phyloP scores from a whole-genome alignment of 2,113 vertebrate genomes.

The Psilopsiagon aurifrons region DNA sequence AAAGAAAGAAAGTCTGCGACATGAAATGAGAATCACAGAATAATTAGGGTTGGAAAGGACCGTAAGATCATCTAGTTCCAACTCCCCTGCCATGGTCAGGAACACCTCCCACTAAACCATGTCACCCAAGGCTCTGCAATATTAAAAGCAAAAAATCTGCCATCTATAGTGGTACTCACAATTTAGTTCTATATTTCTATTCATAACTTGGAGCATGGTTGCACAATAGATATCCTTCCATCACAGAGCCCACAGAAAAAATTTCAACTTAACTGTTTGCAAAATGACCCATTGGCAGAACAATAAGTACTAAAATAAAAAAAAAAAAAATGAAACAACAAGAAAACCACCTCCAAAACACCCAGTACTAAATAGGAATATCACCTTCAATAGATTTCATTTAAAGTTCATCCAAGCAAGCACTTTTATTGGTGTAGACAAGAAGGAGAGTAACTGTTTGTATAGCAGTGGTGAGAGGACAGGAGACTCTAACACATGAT shows the following conservation, averaged over 20 bases:
- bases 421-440: background rate
- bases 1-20: background rate
- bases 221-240: background rate
- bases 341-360: rapidly evolving
- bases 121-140: background rate
- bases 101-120: too few relatives aligned
- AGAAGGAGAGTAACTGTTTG: background rate
- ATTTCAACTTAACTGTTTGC: background rate
- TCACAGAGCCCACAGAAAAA: background rate
- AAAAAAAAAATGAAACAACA: background rate
- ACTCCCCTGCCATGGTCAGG: too few relatives aligned
- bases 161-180: background rate
- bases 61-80: too few relatives aligned
- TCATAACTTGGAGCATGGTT: background rate
- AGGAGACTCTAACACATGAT: background rate
- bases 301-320: background rate
- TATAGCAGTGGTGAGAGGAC: background rate
- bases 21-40: background rate
- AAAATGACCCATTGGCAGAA: background rate
- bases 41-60: too few relatives aligned
- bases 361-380: background rate
- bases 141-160: background rate
- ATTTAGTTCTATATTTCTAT: background rate
- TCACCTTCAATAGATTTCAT: background rate
- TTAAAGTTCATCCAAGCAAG: background rate